Evolutionary conservation across 2,797 vertebrate species (phyloP), one percentile per base, ranked within the genome.

Genomic region (Phoebastria nigripes): DNA sequence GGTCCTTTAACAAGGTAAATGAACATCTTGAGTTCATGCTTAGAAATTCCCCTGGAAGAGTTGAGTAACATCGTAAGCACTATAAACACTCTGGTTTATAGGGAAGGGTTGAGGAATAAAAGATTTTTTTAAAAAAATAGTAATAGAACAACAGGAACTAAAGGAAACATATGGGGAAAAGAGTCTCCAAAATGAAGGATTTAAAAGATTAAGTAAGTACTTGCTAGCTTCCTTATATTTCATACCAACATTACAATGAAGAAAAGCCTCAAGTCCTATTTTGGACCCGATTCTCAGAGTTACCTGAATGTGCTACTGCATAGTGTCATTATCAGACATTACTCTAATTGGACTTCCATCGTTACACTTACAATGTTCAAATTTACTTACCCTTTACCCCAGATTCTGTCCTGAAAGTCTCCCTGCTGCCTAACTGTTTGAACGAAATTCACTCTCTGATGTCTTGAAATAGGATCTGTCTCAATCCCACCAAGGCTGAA

Each of bases 391-490:
- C 24, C 62, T 84, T 80, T 67, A 86, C n/a, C 87, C 12, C 58
- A 90, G 76, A 82, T 31, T 76, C 55, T 94, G 37, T 84, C 83
- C 93, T 13, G 16, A 72, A 89, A 55, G n/a, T 74, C 85, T 91
- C 33, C 25, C 86, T 82, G 24, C 76, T 77, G 49, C 35, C 59
- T 69, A 70, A 78, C 46, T 69, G 47, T 82, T 28, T 65, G 21
- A 91, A 49, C 29, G 56, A 96, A 91, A 96, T 79, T 96, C 77
- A 94, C 3, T 82, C 76, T 95, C 82, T 51, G 26, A 89, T 89
- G 86, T 61, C 82, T 86, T 84, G 80, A 93, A 95, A 74, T 35
- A 89, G 33, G 33, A 76, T 77, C 77, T 66, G 37, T 46, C 84
- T 82, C 90, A 91, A 84, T 76, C 49, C 71, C 42, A 46, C 31